Evolutionary conservation across 2,888 invertebrate genomes (phyloP), one percentile per base, ranked within the genome.

Genomic region (Epirrhoe alternata): DNA sequence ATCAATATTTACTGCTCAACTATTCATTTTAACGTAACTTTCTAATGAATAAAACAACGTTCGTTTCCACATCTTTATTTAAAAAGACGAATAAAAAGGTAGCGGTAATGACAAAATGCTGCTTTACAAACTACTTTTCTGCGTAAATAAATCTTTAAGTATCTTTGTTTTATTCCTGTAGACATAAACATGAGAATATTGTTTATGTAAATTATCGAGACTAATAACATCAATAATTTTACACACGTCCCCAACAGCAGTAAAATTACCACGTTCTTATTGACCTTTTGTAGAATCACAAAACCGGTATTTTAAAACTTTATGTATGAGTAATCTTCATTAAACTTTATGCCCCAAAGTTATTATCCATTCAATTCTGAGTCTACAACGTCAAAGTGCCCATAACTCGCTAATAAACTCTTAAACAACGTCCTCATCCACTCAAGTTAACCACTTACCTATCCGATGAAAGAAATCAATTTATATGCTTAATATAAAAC

Each of bases 401-500:
- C 50, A 72, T 74, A 70, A 72, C 59, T 63, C 42, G 68, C 65
- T 65, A 69, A 69, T 72, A 69, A 70, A 70, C 64, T 62, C 38
- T 64, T 58, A 54, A 73, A 69, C 70, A 72, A 66, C 74, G 74
- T 73, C 73, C 66, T 69, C 72, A 73, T 75, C 73, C 73, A 72
- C 65, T 72, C 68, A 71, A 69, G 66, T 68, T 71, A 74, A 74
- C 70, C 64, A 74, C 72, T 72, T 72, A 74, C 65, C 57, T 64
- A 64, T 64, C 61, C 52, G 64, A 73, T 73, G 72, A 74, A 75
- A 76, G 74, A 62, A 76, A 82, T 76, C 78, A 78, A 78, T 81
- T 75, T 77, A 79, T 73, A 72, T 69, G 68, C 69, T 61, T 71
- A 72, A 69, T 72, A 68, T 72, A 75, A 74, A 76, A 77, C 73